A percentile compares a stretch with the other conserved stretches of the same genome.
Conservation (phyloP, 2,888 invertebrate genomes). For the Zaprionus obscuricornis region DNA sequence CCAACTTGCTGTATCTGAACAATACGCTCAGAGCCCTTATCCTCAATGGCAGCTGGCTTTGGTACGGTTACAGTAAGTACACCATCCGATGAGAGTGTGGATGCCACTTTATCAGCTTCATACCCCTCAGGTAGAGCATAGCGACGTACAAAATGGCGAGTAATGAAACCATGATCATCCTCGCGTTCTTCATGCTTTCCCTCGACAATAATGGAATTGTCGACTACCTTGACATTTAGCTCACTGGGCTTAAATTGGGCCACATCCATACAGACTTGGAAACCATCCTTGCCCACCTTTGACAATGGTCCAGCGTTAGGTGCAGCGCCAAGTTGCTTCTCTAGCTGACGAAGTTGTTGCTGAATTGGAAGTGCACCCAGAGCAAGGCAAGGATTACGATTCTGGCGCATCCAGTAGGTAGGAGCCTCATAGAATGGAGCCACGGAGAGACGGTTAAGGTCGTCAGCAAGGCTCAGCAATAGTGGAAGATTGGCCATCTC, state of each 20-base stretch:
- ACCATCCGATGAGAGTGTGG: constrained; percentile 90
- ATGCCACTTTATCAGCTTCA: constrained; percentile 89
- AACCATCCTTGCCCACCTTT: constrained; percentile 86
- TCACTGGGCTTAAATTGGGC: constrained; percentile 91
- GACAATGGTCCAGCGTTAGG: constrained; percentile 32
- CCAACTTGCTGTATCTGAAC: no score
- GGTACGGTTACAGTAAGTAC: constrained; percentile 89
- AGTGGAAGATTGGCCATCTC: constrained; percentile 70
- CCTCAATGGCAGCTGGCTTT: no score
- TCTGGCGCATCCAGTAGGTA: constrained; percentile 46
- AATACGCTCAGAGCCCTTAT: no score
- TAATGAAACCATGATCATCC: constrained; percentile 90
- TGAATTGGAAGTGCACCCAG: constrained; percentile 47
- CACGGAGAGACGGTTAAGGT: constrained; percentile 62
- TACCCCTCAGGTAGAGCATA: constrained; percentile 91
- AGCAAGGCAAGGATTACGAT: constrained; percentile 46
- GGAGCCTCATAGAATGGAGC: constrained; percentile 57
- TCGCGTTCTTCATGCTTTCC: constrained; percentile 91
- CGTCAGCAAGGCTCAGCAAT: constrained; percentile 65
- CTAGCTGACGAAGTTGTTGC: constrained; percentile 57
- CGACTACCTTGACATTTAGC: constrained; percentile 90
- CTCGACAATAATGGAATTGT: constrained; percentile 89
- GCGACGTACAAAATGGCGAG: constrained; percentile 90
- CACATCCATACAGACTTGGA: constrained; percentile 90
- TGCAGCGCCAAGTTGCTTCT: constrained; percentile 46